A percentile compares a stretch with the other conserved stretches of the same genome.
These are phyloP conservation scores for Synanthedon formicaeformis DNA, from an alignment of 2,888 invertebrate genomes.

Conservation along the genomic window DNA sequence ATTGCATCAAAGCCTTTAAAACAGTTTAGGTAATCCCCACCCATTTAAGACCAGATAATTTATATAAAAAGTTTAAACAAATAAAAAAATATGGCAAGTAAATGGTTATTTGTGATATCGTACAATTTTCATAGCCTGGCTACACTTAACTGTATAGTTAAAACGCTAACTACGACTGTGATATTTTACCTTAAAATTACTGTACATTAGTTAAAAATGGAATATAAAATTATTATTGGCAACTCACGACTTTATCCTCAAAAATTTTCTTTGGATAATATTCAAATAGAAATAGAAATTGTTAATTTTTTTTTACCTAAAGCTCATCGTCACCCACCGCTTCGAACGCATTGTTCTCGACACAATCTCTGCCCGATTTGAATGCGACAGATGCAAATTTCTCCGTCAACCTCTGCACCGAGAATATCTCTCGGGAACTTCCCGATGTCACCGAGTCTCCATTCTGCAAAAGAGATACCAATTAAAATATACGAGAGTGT, in stretches of 20 bases:
- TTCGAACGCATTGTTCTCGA: conserved; percentile 94
- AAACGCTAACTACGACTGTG: not conserved
- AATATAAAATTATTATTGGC: conserved; percentile 29
- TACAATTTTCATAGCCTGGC: conserved; percentile 2
- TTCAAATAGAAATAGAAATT: conserved; percentile 5
- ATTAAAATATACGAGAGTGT: too few relatives aligned
- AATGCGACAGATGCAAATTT: conserved; percentile 80
- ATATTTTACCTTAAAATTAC: conserved; percentile 2
- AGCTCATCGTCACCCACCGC: conserved; percentile 96
- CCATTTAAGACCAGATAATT: too few relatives aligned
- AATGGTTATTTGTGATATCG: not conserved
- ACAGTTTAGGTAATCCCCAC: too few relatives aligned
- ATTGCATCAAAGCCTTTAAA: too few relatives aligned
- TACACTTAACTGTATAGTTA: not conserved
- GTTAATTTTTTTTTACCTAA: conserved; percentile 30
- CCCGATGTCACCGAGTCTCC: conserved; percentile 65
- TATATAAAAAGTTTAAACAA: not conserved
- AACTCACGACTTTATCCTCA: conserved; percentile 24
- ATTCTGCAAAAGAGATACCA: conserved; percentile 51
- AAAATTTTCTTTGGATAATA: conserved; percentile 31
- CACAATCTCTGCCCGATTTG: conserved; percentile 77
- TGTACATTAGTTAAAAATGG: conserved; percentile 10
- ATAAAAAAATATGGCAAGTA: conserved; percentile 6
- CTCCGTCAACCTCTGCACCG: conserved; percentile 80
- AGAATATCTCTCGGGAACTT: conserved; percentile 75